Evolutionary conservation across 2,113 vertebrate genomes (phyloP).

Genomic region (Ochotona curzoniae): DNA sequence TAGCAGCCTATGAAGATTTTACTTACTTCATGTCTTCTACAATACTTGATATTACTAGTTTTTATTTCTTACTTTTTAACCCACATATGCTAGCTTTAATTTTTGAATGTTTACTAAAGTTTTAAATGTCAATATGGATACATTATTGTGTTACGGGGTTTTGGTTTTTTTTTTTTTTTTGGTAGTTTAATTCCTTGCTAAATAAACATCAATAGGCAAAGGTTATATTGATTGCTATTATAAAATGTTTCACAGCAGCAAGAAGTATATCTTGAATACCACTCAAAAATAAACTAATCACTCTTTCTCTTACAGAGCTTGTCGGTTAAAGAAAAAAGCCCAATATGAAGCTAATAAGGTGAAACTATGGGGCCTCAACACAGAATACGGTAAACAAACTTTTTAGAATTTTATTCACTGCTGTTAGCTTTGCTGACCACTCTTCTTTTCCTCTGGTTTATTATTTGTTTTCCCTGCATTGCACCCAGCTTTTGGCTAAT

Average conservation of each 20-base stretch:
- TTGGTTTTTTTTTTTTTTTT: too few relatives aligned
- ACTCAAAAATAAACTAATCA: constrained; percentile 69
- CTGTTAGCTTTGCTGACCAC: constrained; percentile 44
- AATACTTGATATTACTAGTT: background rate
- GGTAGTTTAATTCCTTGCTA: constrained; percentile 20
- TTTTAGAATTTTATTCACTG: constrained; percentile 51
- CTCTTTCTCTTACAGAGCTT: constrained; percentile 90
- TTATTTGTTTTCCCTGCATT: constrained; percentile 46
- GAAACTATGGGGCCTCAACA: constrained; percentile 99
- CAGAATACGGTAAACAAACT: constrained; percentile 95
- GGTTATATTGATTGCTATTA: constrained; percentile 39
- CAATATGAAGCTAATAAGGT: constrained; percentile 99
- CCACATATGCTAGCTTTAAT: constrained; percentile 19
- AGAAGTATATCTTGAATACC: constrained; percentile 54
- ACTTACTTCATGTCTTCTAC: background rate
- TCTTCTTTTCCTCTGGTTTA: constrained; percentile 66
- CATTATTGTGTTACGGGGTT: background rate
- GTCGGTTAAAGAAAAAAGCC: constrained; percentile 99
- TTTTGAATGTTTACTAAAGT: constrained; percentile 37
- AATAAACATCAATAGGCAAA: constrained; percentile 36
- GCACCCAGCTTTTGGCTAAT: constrained; percentile 49
- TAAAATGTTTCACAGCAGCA: constrained; percentile 47
- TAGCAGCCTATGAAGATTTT: background rate
- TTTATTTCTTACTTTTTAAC: background rate
- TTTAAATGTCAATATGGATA: constrained; percentile 35